Base-by-base conservation (phyloP, 2,113 vertebrate genomes). In the Callipepla squamata region DNA sequence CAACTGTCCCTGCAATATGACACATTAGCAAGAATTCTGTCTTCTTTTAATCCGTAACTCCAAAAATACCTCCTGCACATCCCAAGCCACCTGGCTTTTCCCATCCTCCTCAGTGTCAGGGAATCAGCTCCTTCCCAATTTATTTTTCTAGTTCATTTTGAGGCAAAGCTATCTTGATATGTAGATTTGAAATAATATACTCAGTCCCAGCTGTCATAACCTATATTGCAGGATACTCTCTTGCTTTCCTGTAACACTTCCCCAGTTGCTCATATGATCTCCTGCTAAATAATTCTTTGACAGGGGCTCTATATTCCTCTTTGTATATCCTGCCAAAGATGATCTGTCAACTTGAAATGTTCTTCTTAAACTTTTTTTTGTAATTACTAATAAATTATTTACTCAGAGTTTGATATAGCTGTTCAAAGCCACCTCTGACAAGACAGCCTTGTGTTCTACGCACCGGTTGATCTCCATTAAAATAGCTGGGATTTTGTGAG, bases 1-100 rank as follows among this genome's bases (percentile, higher is more conserved):
- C 94, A 96, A 96, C 94, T 90, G 79, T 80, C 93, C 82, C 87
- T 87, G 85, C 68, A 88, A 83, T 90, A 92, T 84, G 83, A 95
- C 89, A 94, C 57, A 90, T 63, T 58, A 94, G 30, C 72, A 92
- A 92, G 65, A 82, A 83, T 92, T 82, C 57, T 92, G 8, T 74
- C 79, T 95, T 92, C 91, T 86, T 96, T 94, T 88, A 91, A 93
- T 85, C 42, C n/a, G 0, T 63, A 84, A 58, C 20, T 95, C 87
- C 45, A 22, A 72, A 96, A 94, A 93, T 94, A 94, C 82, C 53
- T 94, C 79, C 77, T 87, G 83, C 80, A 92, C 85, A 92, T 87
- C 62, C 92, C 92, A 92, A 86, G 32, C 80, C 92, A 94, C 94
- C 88, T 96, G 88, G 96, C 69, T 94, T 93, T 94, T 66, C 79